Conservation (phyloP, 2,113 vertebrate genomes). For the Orcinus orca region DNA sequence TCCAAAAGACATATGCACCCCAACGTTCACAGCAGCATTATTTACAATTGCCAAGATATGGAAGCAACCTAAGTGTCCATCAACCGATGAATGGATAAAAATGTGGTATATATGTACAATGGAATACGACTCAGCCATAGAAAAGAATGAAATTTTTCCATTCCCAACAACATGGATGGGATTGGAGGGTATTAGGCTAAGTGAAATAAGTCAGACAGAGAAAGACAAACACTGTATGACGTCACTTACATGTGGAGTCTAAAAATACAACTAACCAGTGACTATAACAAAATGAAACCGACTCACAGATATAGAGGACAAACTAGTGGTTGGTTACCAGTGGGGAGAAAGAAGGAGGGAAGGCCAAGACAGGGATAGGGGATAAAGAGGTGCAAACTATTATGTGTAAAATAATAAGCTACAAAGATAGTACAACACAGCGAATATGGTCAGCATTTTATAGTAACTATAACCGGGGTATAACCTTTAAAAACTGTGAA, state of each 20-base stretch:
- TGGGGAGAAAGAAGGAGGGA: not conserved
- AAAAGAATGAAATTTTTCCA: not conserved
- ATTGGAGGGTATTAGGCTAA: not conserved
- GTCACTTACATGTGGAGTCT: not conserved
- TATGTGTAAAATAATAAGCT: not conserved
- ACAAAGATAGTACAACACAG: not conserved
- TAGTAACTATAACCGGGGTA: not conserved
- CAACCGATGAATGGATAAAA: not conserved
- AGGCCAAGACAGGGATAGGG: not conserved
- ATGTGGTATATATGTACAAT: not conserved
- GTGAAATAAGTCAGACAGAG: not conserved
- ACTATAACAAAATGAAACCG: not conserved
- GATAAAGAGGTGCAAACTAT: not conserved
- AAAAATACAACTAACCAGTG: not conserved
- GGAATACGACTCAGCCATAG: not conserved
- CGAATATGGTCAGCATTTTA: not conserved
- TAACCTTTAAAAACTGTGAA: not conserved
- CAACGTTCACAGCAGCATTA: not conserved
- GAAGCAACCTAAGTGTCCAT: not conserved
- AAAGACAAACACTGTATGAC: not conserved
- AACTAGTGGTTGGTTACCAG: not conserved
- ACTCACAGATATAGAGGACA: not conserved
- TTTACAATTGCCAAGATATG: not conserved
- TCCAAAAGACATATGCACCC: not conserved
- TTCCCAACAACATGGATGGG: not conserved